A percentile compares a stretch with the other conserved stretches of the same genome.
Conservation (phyloP, 2,113 vertebrate species). For the Pseudopodoces humilis region DNA sequence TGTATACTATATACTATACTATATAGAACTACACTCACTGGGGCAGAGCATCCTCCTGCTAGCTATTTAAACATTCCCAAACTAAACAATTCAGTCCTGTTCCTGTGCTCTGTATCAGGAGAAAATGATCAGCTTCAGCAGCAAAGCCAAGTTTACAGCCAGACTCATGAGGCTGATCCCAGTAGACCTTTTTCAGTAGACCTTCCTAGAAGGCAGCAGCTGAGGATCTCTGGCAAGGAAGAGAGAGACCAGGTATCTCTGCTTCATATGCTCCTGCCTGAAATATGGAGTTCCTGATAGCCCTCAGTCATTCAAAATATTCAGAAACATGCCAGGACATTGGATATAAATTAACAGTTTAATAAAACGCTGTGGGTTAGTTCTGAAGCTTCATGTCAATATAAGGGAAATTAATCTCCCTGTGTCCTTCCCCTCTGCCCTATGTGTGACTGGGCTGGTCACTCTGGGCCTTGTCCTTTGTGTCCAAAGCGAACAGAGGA, state of each 20-base stretch:
- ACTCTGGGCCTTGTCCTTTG: not conserved
- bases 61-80: not conserved
- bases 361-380: not conserved
- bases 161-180: not conserved
- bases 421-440: not conserved
- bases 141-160: not conserved
- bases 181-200: not conserved
- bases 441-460: not conserved
- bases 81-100: not conserved
- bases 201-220: not conserved
- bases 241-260: not conserved
- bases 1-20: too few species aligned
- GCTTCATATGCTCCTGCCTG: not conserved
- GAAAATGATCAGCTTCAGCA: not conserved
- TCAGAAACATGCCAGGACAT: not conserved
- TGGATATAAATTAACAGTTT: not conserved
- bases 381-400: not conserved
- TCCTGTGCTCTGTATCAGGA: not conserved
- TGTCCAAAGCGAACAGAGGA: not conserved
- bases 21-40: fast-evolving
- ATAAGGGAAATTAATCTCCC: not conserved
- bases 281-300: not conserved
- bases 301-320: not conserved
- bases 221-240: not conserved
- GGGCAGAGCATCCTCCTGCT: not conserved